Evolutionary conservation across 2,888 invertebrate species (phyloP), one percentile per base, ranked within the genome.

Genomic region (Mythimna pallens): DNA sequence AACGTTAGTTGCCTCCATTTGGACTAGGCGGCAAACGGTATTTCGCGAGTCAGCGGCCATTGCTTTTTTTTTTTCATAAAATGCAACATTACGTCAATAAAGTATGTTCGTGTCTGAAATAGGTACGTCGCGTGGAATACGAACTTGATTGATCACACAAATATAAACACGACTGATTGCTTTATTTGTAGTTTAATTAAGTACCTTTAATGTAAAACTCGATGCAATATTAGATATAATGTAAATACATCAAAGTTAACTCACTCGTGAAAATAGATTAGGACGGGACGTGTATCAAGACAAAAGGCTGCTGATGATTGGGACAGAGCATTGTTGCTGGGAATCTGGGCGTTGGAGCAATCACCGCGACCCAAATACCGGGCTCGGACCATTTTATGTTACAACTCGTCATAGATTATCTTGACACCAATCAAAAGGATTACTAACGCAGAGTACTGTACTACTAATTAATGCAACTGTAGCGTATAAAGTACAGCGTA

Each of bases 281-380:
- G 69, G 68, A 82, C 79, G 82, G 81, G 84, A 83, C 85, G 82
- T 81, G 87, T 86, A 85, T 85, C 76, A 86, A 91, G 87, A 93
- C 92, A 93, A 93, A 91, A 90, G 89, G 78, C 81, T 77, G 82
- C 87, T 90, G 92, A 92, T 89, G 89, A 90, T 87, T 84, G 83
- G 89, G 89, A 88, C 86, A 83, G 85, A 83, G 87, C 89, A 92
- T 92, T 92, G 92, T 92, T 88, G 82, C 87, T 89, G 88, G 86
- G 88, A 89, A 92, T 89, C 90, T 89, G 91, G 91, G 91, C 89
- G 88, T 87, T 88, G 89, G 87, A 91, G 91, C 91, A 94, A 94
- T 94, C 93, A 92, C 87, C 83, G 89, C 89, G 94, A 89, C 93
- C 94, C 87, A 91, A 92, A 94, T 94, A 92, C 92, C 91, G 82